phyloP scores from a whole-genome alignment of 2,113 vertebrate species.

The Emydura subglobosa region DNA sequence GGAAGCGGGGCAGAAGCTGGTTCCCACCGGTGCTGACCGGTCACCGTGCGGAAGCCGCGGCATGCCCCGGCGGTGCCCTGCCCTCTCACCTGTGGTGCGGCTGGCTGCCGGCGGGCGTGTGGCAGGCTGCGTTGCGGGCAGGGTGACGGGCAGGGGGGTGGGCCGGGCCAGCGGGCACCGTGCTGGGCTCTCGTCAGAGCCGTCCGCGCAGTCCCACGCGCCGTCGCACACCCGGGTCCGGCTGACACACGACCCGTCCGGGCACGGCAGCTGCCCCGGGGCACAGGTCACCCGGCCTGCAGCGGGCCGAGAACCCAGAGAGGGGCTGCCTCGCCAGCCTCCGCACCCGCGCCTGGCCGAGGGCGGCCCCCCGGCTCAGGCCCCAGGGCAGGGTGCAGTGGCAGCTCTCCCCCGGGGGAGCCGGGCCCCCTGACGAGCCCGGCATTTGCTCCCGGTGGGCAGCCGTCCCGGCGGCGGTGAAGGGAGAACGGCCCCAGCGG shows the following conservation, averaged over 20 bases:
- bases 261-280: conserved; percentile 79
- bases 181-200: conserved; percentile 81
- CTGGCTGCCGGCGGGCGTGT: not conserved
- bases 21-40: not conserved
- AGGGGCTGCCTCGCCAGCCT: fast-evolving
- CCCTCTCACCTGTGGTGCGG: conserved; percentile 34
- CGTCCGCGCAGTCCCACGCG: conserved; percentile 76
- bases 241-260: conserved; percentile 78
- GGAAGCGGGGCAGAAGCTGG: not conserved
- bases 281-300: conserved; percentile 73
- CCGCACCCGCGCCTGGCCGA: not conserved
- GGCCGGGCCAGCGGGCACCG: conserved; percentile 62
- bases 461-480: not conserved
- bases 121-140: not conserved
- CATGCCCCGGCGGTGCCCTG: fast-evolving
- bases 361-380: not conserved
- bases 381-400: not conserved
- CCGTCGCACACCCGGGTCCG: conserved; percentile 80
- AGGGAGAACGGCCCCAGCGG: not conserved
- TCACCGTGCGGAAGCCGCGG: not conserved
- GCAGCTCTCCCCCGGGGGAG: too few species aligned
- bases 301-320: fast-evolving
- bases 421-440: not conserved
- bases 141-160: not conserved
- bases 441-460: not conserved